Evolutionary conservation across 2,888 invertebrate species (phyloP).

Genomic region (Agrotis clavis): DNA sequence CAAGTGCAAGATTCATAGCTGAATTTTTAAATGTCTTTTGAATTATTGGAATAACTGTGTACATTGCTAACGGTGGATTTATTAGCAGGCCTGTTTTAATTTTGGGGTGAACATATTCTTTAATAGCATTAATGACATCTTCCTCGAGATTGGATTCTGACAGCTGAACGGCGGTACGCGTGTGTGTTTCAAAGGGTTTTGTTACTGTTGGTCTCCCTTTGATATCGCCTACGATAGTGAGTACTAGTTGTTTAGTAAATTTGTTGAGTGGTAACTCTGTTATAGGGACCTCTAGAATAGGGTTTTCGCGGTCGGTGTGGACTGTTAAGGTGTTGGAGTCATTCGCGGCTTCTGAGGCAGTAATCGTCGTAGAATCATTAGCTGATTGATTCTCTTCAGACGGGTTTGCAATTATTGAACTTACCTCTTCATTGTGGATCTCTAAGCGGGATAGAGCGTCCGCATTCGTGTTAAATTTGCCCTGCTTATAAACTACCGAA

Average conservation of each 20-base stretch:
- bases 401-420: not conserved
- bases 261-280: slow-evolving; percentile 5
- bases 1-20: slow-evolving; percentile 25
- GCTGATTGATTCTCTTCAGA: not conserved
- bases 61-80: slow-evolving; percentile 16
- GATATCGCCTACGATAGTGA: slow-evolving; percentile 6
- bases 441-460: slow-evolving; percentile 55
- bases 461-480: slow-evolving; percentile 51
- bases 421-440: slow-evolving; percentile 16
- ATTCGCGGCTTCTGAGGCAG: too few relatives aligned
- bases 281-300: not conserved
- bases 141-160: slow-evolving; percentile 9
- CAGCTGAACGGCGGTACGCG: slow-evolving; percentile 5
- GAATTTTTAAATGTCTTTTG: slow-evolving; percentile 47
- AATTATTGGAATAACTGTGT: slow-evolving; percentile 40
- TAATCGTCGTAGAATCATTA: too few relatives aligned
- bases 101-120: slow-evolving; percentile 16
- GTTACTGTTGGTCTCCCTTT: slow-evolving; percentile 6
- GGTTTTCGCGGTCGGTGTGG: not conserved
- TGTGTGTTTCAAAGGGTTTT: slow-evolving; percentile 10
- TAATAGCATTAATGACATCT: slow-evolving; percentile 14
- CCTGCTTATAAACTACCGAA: slow-evolving; percentile 52
- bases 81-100: slow-evolving; percentile 20
- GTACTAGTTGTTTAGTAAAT: slow-evolving; percentile 4
- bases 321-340: not conserved